phyloP scores from a whole-genome alignment of 2,797 vertebrate genomes.

The Anas acuta region DNA sequence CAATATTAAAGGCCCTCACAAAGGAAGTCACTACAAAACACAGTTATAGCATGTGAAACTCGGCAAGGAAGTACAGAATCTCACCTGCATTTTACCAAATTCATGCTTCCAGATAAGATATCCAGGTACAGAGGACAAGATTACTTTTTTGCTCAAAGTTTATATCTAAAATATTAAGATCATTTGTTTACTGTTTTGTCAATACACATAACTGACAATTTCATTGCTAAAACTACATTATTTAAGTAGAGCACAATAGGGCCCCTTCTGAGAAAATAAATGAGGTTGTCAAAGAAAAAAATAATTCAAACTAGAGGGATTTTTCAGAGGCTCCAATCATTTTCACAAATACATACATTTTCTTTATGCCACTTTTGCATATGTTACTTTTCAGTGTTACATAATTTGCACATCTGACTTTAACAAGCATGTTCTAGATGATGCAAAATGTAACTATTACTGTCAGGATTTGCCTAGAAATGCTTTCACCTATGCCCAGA shows the following conservation, averaged over 20 bases:
- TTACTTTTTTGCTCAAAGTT: background rate
- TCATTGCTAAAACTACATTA: background rate
- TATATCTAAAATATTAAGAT: background rate
- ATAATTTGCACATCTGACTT: background rate
- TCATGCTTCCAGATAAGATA: accelerated
- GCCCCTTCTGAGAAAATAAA: background rate
- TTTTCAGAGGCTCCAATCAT: background rate
- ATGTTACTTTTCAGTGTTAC: background rate
- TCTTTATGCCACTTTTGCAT: background rate
- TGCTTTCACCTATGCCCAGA: background rate
- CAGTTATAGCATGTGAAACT: background rate
- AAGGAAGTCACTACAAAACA: background rate
- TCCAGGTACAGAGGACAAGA: background rate
- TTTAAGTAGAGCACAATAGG: background rate
- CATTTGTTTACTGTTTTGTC: background rate
- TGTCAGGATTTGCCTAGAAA: background rate
- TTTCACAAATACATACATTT: background rate
- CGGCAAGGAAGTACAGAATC: background rate
- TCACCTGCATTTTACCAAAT: background rate
- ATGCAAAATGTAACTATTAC: background rate
- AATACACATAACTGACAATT: background rate
- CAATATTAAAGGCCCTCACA: background rate
- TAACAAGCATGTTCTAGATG: background rate
- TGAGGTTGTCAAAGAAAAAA: background rate
- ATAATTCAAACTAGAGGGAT: background rate